Evolutionary conservation across 1,140 invertebrate species (phyloP).

Genomic region (Charaxes varanes): DNA sequence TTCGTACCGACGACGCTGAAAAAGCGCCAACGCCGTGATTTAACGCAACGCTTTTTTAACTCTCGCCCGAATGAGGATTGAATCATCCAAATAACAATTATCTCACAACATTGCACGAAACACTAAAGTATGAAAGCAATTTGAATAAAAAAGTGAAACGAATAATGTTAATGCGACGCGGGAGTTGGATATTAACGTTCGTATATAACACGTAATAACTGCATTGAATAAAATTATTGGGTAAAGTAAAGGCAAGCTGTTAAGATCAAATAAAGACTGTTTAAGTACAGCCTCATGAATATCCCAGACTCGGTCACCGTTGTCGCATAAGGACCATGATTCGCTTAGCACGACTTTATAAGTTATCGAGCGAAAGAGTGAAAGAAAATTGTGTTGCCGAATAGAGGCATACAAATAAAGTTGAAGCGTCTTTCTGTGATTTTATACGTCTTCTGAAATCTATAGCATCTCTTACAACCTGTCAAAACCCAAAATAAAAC

Average conservation of each 20-base stretch:
- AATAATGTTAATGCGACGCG: conserved; percentile 13
- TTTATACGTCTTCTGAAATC: too few relatives aligned
- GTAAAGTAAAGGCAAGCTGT: conserved; percentile 27
- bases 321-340: conserved; percentile 51
- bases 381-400: conserved; percentile 45
- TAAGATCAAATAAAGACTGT: conserved; percentile 30
- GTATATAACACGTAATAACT: conserved; percentile 23
- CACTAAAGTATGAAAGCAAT: conserved; percentile 3
- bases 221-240: conserved; percentile 28
- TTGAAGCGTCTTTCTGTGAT: too few relatives aligned
- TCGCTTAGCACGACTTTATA: conserved; percentile 54
- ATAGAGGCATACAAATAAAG: conserved; percentile 45
- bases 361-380: conserved; percentile 42
- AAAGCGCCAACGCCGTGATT: too few relatives aligned
- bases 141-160: conserved; percentile 3
- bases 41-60: too few relatives aligned
- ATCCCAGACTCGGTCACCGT: conserved; percentile 32
- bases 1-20: too few relatives aligned
- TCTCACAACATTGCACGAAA: too few relatives aligned
- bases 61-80: too few relatives aligned
- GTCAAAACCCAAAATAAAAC: too few relatives aligned
- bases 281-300: conserved; percentile 40
- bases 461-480: too few relatives aligned
- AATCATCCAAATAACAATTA: too few relatives aligned
- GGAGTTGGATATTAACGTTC: conserved; percentile 17